Evolutionary conservation across 2,113 vertebrate genomes (phyloP).

Genomic region (Oncorhynchus gorbuscha): DNA sequence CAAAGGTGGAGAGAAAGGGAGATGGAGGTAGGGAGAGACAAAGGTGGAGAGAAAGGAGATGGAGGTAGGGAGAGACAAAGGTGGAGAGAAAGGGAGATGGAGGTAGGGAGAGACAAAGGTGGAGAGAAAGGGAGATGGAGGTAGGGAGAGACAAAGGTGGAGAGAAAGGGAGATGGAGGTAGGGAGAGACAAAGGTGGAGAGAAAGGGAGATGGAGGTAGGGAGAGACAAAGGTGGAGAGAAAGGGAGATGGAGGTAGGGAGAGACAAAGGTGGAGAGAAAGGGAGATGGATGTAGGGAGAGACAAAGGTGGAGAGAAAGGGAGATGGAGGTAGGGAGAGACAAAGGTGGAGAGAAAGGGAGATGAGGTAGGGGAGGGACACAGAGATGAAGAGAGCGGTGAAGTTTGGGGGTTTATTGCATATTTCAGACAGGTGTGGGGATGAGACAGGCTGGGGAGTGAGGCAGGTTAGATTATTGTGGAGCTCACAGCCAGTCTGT

Average conservation of each 20-base stretch:
- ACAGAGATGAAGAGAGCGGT: background rate
- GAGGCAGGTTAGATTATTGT: background rate
- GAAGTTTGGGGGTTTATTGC: constrained; percentile 80
- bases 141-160: too few relatives aligned
- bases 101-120: background rate
- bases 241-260: constrained; percentile 11
- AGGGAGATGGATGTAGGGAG: too few relatives aligned
- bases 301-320: background rate
- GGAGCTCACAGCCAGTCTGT: background rate
- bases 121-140: too few relatives aligned
- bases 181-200: too few relatives aligned
- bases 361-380: background rate
- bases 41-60: too few relatives aligned
- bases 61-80: too few relatives aligned
- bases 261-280: background rate
- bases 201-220: too few relatives aligned
- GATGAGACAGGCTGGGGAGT: background rate
- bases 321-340: background rate
- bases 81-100: too few relatives aligned
- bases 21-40: too few relatives aligned
- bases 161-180: too few relatives aligned
- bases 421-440: constrained; percentile 78
- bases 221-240: background rate
- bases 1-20: too few relatives aligned
- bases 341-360: background rate